Percentiles rank a stretch among this genome's conserved stretches.
Conservation (phyloP, 2,113 vertebrate genomes). For the Pseudonaja textilis region DNA sequence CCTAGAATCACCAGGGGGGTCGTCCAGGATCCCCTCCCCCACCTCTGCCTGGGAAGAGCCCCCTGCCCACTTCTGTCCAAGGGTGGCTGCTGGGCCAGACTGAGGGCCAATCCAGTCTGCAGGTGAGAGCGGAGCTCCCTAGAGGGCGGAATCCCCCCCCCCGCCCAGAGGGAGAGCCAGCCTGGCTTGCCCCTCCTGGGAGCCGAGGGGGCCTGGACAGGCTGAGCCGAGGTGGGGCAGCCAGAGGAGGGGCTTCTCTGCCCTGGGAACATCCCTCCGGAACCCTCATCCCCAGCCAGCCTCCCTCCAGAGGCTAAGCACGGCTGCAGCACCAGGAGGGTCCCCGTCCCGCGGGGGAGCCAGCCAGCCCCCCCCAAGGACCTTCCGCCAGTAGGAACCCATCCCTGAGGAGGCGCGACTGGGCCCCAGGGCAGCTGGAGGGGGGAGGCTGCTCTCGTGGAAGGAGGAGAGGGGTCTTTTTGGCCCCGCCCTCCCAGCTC, state of each 20-base stretch:
- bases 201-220: background rate
- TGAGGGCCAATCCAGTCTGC: background rate
- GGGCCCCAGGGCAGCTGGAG: background rate
- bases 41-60: background rate
- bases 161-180: background rate
- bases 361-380: background rate
- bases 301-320: background rate
- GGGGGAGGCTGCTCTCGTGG: background rate
- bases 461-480: background rate
- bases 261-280: background rate
- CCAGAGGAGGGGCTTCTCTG: background rate
- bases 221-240: background rate
- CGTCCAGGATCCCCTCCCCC: background rate
- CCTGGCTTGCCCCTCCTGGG: background rate
- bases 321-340: too few relatives aligned
- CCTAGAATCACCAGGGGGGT: background rate
- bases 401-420: too few relatives aligned
- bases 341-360: background rate
- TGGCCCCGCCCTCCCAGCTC: background rate
- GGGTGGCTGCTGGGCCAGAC: background rate
- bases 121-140: background rate
- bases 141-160: background rate
- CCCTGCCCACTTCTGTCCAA: background rate
- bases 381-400: background rate
- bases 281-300: background rate